A percentile compares a stretch with the other conserved stretches of the same genome.
These are phyloP conservation scores for Pseudomyrmex pallidus DNA, from an alignment of 1,140 invertebrate species.

Conservation along the genomic window DNA sequence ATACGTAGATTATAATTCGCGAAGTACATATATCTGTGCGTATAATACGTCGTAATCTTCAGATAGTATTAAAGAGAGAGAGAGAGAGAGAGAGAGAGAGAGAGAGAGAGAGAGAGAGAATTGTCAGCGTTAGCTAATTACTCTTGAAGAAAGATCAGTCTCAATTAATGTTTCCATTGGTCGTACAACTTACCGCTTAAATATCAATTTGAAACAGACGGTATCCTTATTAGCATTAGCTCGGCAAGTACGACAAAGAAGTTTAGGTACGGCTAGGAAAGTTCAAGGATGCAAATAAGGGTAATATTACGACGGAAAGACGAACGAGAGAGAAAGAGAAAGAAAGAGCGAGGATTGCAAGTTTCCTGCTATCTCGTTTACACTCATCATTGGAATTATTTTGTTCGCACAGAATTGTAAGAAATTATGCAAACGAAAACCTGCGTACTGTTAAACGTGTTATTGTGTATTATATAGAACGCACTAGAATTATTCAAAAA, in stretches of 20 bases:
- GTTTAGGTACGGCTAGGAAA: conserved; percentile 64
- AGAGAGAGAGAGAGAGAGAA: conserved; percentile 1
- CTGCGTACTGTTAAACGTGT: too few relatives aligned
- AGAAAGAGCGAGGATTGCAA: conserved; percentile 30
- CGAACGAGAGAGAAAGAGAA: conserved; percentile 1
- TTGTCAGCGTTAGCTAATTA: conserved; percentile 43
- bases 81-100: not conserved
- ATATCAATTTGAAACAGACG: conserved; percentile 74
- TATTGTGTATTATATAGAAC: too few relatives aligned
- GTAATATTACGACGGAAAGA: conserved; percentile 60
- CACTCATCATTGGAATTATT: conserved; percentile 62
- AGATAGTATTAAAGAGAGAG: not conserved
- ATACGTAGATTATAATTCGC: not conserved
- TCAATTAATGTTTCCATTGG: conserved; percentile 63
- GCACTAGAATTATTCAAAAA: not conserved
- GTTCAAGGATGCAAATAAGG: conserved; percentile 74
- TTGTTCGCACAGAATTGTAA: conserved; percentile 6
- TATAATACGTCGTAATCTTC: not conserved
- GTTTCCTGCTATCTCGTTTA: conserved; percentile 63
- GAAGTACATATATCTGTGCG: too few relatives aligned
- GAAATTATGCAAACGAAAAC: not conserved
- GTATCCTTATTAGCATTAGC: conserved; percentile 72
- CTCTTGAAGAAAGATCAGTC: conserved; percentile 41
- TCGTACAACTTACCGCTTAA: conserved; percentile 72
- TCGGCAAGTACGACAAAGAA: conserved; percentile 66